Evolutionary conservation across 2,888 invertebrate genomes (phyloP), one percentile per base, ranked within the genome.

Genomic region (Charanyca ferruginea): DNA sequence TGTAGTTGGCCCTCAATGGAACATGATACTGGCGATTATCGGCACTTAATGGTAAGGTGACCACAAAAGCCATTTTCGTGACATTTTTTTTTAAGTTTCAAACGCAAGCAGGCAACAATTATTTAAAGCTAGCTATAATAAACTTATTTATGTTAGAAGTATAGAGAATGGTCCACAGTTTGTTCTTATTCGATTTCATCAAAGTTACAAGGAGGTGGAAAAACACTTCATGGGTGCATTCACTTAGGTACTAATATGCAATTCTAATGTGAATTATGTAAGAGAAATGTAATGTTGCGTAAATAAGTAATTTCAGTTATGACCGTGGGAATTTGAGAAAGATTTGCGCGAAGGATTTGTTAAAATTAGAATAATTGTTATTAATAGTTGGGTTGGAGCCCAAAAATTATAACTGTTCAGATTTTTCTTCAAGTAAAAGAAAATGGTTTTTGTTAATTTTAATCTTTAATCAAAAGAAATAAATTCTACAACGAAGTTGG

Each of bases 171-270:
- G n/a, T n/a, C n/a, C n/a, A n/a, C n/a, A n/a, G n/a, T n/a, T n/a
- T n/a, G n/a, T n/a, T n/a, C n/a, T n/a, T n/a, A n/a, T n/a, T n/a
- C n/a, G n/a, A n/a, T n/a, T n/a, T n/a, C n/a, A n/a, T n/a, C n/a
- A n/a, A n/a, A n/a, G n/a, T n/a, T n/a, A n/a, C n/a, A n/a, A n/a
- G n/a, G n/a, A n/a, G n/a, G n/a, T n/a, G n/a, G n/a, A n/a, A n/a
- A n/a, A n/a, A n/a, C n/a, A n/a, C n/a, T n/a, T 63, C 49, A 7
- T 53, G 61, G 49, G 67, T 79, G 58, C 28, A 54, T 48, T 44
- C 28, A 32, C 22, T 51, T 23, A 32, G 11, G 13, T 23, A 45
- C 32, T 42, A 38, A 2, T 48, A 23, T 32, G 23, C 22, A n/a
- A 28, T 23, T 23, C 18, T 23, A 48, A 18, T n/a, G 18, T 32